Base-by-base conservation (phyloP, 2,113 vertebrate species). In the Pavo muticus region DNA sequence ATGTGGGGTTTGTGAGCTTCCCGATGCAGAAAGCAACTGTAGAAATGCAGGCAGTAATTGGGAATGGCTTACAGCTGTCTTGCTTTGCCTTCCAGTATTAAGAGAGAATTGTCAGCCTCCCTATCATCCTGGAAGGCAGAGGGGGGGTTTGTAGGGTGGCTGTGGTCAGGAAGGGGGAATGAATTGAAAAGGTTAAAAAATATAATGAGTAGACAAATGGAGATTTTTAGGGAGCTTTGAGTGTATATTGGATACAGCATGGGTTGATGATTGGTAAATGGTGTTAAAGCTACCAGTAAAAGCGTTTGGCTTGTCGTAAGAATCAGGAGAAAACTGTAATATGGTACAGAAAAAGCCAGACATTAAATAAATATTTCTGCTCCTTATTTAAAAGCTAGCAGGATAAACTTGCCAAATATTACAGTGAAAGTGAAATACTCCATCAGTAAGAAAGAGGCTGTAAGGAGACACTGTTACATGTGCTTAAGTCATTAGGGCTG, bases 401-500 rank as follows among this genome's bases (percentile, higher is more conserved):
- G 64, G 37, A 10, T 87, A 48, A 83, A 2, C 37, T 30, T 69
- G 92, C 88, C 88, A 91, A 76, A 59, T 76, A 70, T 48, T 85
- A 52, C 71, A 45, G 78, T 48, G 93, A 78, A 79, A 85, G 90
- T 44, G 59, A 85, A 76, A 37, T 23, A 21, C 37, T 86, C 45
- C 56, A 10, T 57, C 71, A 50, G 59, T 67, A 30, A 73, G 45
- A 72, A 40, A n/a, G 48, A 65, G 85, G 59, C 91, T 85, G 67
- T 30, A 24, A 90, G 45, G 85, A 65, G 82, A 67, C 82, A 56
- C 59, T 87, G 79, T 18, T 65, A 82, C 78, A 79, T 74, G 16
- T 90, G 76, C 83, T 96, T 59, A 93, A 95, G 56, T 78, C 92
- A 68, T 94, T 95, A 95, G 88, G 75, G 9, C 68, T 76, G 85